Percentiles rank a stretch among this genome's conserved stretches.
These are phyloP conservation scores for Tachystola acroxantha DNA, from an alignment of 2,888 invertebrate species.

Conservation along the genomic window DNA sequence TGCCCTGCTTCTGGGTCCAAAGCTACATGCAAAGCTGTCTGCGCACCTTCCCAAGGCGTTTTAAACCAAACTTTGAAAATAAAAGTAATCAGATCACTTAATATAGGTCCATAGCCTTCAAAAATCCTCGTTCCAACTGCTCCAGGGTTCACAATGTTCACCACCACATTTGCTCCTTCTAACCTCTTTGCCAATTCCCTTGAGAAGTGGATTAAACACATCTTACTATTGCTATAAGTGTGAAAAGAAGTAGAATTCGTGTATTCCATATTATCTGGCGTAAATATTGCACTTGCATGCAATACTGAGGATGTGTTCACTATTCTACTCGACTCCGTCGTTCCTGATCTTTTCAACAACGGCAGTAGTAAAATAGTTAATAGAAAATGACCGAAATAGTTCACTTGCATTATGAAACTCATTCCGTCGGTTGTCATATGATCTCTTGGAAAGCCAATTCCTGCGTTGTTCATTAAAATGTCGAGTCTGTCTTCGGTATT, in stretches of 20 bases:
- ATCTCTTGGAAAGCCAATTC: slow-evolving; percentile 79
- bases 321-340: slow-evolving; percentile 81
- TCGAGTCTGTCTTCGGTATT: slow-evolving; percentile 83
- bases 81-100: neutral
- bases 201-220: slow-evolving; percentile 84
- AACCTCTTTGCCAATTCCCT: slow-evolving; percentile 82
- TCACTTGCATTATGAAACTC: slow-evolving; percentile 92
- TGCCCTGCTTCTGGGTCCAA: slow-evolving; percentile 81
- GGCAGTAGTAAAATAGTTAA: slow-evolving; percentile 91
- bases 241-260: slow-evolving; percentile 51
- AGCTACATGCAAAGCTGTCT: slow-evolving; percentile 84
- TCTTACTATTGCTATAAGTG: slow-evolving; percentile 79
- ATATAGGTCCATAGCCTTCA: slow-evolving; percentile 2
- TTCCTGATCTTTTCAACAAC: slow-evolving; percentile 78
- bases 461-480: slow-evolving; percentile 92
- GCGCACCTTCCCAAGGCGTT: slow-evolving; percentile 84
- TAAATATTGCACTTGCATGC: slow-evolving; percentile 80
- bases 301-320: slow-evolving; percentile 86
- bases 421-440: slow-evolving; percentile 85
- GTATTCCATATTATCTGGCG: slow-evolving; percentile 82
- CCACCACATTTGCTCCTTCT: slow-evolving; percentile 81
- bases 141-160: slow-evolving; percentile 91
- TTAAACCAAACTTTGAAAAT: slow-evolving; percentile 72
- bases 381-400: slow-evolving; percentile 94
- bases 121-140: slow-evolving; percentile 86